Conservation (phyloP, 2,797 vertebrate species). For the Muscicapa comitata region DNA sequence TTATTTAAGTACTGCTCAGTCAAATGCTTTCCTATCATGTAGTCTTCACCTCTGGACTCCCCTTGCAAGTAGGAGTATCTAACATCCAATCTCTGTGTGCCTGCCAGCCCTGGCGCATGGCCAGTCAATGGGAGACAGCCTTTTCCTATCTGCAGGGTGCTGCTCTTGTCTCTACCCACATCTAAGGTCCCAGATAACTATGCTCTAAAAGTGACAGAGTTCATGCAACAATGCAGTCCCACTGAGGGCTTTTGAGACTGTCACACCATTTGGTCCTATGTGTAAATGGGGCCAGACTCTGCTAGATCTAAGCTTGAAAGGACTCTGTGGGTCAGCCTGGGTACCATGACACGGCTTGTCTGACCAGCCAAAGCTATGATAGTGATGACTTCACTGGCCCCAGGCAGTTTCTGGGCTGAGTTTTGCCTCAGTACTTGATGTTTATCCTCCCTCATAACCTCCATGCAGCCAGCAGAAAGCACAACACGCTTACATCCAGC, state of each 20-base stretch:
- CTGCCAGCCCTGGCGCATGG: background rate
- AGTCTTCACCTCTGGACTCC: background rate
- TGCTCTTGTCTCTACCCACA: background rate
- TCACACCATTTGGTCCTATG: background rate
- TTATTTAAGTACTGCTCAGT: background rate
- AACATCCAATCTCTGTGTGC: background rate
- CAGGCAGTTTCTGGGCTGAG: rapidly evolving
- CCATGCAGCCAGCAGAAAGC: background rate
- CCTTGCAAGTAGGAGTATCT: background rate
- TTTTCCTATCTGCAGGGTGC: background rate
- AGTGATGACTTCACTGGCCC: background rate
- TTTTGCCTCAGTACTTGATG: background rate
- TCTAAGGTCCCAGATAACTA: background rate
- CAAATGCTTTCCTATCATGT: background rate
- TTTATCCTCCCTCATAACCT: background rate
- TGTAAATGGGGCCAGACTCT: background rate
- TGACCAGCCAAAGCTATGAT: background rate
- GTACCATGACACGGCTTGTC: background rate
- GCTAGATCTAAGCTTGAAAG: background rate
- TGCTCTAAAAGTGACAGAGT: background rate
- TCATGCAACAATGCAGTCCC: background rate
- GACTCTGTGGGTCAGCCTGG: background rate
- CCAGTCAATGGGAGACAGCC: background rate
- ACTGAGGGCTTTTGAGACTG: background rate
- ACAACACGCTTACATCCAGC: rapidly evolving